phyloP scores from a whole-genome alignment of 2,113 vertebrate species.

The Plectropomus leopardus region DNA sequence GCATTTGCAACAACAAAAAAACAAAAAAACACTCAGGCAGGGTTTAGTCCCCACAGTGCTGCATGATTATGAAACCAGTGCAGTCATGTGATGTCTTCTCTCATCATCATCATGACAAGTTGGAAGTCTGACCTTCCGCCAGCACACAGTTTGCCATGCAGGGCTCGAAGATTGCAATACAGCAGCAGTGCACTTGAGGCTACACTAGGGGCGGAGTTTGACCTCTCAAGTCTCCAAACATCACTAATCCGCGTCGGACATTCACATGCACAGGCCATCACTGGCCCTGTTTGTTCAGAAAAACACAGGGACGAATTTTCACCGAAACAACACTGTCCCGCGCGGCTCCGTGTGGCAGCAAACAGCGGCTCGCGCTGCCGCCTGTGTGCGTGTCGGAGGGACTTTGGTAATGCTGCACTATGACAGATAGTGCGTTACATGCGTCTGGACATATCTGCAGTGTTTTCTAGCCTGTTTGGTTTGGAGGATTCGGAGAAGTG shows the following conservation, averaged over 20 bases:
- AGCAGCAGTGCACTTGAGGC: conserved; percentile 77
- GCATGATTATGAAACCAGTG: conserved; percentile 82
- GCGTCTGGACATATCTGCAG: conserved; percentile 67
- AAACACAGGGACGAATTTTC: conserved; percentile 38
- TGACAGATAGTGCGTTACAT: conserved; percentile 59
- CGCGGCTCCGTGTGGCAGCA: conserved; percentile 1
- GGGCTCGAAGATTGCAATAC: conserved; percentile 64
- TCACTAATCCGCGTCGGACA: conserved; percentile 82
- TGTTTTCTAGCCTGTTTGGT: conserved; percentile 38
- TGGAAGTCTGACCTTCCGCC: conserved; percentile 80
- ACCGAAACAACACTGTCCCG: conserved; percentile 24
- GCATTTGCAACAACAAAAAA: neutral
- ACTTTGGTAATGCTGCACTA: conserved; percentile 61
- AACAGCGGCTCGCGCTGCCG: conserved; percentile 44
- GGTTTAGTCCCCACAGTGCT: conserved; percentile 68
- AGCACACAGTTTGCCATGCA: conserved; percentile 67
- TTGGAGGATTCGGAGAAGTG: conserved; percentile 28
- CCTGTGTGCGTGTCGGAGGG: conserved; percentile 41
- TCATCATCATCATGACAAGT: conserved; percentile 81
- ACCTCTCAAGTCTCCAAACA: conserved; percentile 83
- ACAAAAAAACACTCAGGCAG: conserved; percentile 28
- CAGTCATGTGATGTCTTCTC: conserved; percentile 80
- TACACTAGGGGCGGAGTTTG: conserved; percentile 85
- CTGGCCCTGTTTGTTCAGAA: conserved; percentile 42
- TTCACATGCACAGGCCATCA: conserved; percentile 74